A percentile compares a stretch with the other conserved stretches of the same genome.
phyloP scores from a whole-genome alignment of 2,797 vertebrate species.

The Ataeniobius toweri region DNA sequence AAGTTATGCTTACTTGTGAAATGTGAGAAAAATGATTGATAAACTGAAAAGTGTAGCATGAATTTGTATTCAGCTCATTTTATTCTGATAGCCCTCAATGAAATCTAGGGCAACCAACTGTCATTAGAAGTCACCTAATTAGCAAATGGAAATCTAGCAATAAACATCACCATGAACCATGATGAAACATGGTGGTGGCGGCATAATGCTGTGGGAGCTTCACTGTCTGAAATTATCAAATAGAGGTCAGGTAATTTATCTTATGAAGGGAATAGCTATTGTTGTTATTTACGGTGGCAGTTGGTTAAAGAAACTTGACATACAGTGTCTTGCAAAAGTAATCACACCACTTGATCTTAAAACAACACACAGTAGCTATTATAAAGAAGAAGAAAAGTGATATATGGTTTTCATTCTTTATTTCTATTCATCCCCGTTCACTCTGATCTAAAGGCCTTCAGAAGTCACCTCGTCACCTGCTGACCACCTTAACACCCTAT shows the following conservation, averaged over 20 bases:
- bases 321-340: not conserved
- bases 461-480: no score
- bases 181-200: not conserved
- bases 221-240: not conserved
- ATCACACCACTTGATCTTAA: not conserved
- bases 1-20: not conserved
- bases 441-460: no score
- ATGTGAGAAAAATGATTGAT: not conserved
- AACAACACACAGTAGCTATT: not conserved
- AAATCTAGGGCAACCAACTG: not conserved
- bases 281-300: not conserved
- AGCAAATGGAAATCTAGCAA: not conserved
- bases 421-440: no score
- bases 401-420: no score
- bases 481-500: no score
- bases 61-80: not conserved
- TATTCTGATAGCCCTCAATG: not conserved
- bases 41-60: not conserved
- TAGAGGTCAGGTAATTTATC: not conserved
- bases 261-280: not conserved
- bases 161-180: not conserved
- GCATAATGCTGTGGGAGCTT: not conserved
- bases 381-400: not conserved
- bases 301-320: not conserved
- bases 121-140: not conserved